Base-by-base conservation (phyloP, 2,113 vertebrate genomes). In the Hiodon tergisus region DNA sequence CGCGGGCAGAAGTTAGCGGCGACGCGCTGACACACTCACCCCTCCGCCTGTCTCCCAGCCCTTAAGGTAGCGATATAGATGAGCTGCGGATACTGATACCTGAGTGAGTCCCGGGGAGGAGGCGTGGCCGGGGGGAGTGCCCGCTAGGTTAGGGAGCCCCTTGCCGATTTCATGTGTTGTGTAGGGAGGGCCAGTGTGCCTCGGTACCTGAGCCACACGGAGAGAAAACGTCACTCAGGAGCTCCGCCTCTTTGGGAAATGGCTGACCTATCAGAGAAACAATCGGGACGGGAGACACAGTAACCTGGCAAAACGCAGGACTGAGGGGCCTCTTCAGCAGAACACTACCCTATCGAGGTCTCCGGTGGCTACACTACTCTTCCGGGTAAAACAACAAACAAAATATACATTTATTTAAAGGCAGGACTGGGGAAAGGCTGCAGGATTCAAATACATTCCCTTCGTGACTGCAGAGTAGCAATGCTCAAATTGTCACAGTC, bases 71-170 rank as follows among this genome's bases (percentile, higher is more conserved):
- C 88, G 89, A 86, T 89, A 90, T 31, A 81, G 81, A 76, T 84
- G 82, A 77, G 84, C 86, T 68, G 90, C 83, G 82, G 89, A 80
- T 79, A 89, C 75, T 69, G 88, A 88, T 94, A 98, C 96, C 94
- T 98, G 97, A 91, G 95, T 95, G 82, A 98, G 94, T 83, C 94
- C 93, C 74, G 93, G 93, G 83, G 96, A 94, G 80, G 96, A 92
- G 31, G 94, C 93, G 87, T 98, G 97, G 88, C 95, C 95, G 17
- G 95, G 95, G 46, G 96, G 95, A 0, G 96, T 98, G 77, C 93
- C 94, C 58, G 94, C 91, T 85, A 99, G 93, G 81, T 88, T 95
- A 8, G 95, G 93, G 84, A 96, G 97, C 88, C 95, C 96, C 93
- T 98, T 99, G 89, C 88, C 92, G 90, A 98, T 90, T 88, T 99